Evolutionary conservation across 2,888 invertebrate genomes (phyloP).

Genomic region (Chalcis sispes): DNA sequence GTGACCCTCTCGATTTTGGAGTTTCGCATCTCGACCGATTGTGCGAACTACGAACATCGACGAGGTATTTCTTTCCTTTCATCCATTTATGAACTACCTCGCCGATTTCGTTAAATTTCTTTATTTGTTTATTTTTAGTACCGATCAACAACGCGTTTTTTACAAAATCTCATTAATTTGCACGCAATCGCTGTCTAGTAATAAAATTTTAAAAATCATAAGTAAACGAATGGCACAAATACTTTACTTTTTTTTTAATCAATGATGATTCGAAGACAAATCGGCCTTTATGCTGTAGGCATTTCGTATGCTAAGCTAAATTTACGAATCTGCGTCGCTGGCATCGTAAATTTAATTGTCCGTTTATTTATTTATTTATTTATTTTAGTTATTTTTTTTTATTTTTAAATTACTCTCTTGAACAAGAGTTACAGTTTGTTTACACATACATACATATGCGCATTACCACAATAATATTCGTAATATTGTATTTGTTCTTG

Average conservation of each 20-base stretch:
- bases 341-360: constrained; percentile 11
- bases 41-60: constrained; percentile 32
- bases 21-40: constrained; percentile 47
- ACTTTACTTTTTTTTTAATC: not conserved
- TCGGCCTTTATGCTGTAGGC: constrained; percentile 1
- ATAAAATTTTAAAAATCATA: not conserved
- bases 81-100: constrained; percentile 2
- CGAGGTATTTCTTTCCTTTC: not conserved
- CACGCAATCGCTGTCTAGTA: constrained; percentile 1
- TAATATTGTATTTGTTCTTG: constrained; percentile 66
- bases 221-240: too few relatives aligned
- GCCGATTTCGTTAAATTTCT: constrained; percentile 9
- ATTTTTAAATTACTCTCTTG: constrained; percentile 6
- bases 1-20: constrained; percentile 53
- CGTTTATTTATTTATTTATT: constrained; percentile 22
- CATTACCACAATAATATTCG: constrained; percentile 5
- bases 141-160: constrained; percentile 32
- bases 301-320: constrained; percentile 17
- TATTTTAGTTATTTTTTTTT: too few relatives aligned
- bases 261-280: constrained; percentile 18
- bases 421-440: constrained; percentile 12
- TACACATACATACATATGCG: not conserved
- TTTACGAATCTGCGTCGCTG: not conserved
- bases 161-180: not conserved
- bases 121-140: constrained; percentile 19